A percentile compares a stretch with the other conserved stretches of the same genome.
phyloP scores from a whole-genome alignment of 2,797 vertebrate genomes.

The Syngnathus rostellatus region DNA sequence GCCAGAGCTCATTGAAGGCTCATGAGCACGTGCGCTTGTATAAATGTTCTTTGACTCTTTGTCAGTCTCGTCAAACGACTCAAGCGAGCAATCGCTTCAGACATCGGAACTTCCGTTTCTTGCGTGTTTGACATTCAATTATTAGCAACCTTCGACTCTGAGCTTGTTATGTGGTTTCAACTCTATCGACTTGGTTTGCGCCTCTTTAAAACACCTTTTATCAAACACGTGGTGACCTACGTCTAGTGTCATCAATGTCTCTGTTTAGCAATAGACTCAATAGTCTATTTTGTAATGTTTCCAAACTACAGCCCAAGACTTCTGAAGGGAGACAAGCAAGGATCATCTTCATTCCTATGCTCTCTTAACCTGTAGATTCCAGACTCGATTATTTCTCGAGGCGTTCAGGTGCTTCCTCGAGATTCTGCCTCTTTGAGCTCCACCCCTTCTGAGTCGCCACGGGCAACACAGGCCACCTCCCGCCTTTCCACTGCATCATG shows the following conservation, averaged over 20 bases:
- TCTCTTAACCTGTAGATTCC: slow-evolving; percentile 74
- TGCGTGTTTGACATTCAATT: not conserved
- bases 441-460: slow-evolving; percentile 92
- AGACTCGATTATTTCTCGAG: slow-evolving; percentile 95
- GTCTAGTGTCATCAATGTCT: not conserved
- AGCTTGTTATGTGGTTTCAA: no score
- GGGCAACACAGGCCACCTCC: slow-evolving; percentile 84
- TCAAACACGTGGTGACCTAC: no score
- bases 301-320: not conserved
- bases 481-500: slow-evolving; percentile 94
- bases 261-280: not conserved
- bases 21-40: no score
- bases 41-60: no score
- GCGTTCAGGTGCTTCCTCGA: slow-evolving; percentile 94
- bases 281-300: not conserved
- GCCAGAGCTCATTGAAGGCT: no score
- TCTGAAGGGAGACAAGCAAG: not conserved
- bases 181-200: no score
- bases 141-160: not conserved
- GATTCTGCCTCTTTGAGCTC: slow-evolving; percentile 95
- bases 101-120: not conserved
- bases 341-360: not conserved
- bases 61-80: not conserved
- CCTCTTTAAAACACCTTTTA: no score
- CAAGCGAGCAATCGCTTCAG: not conserved